Evolutionary conservation across 2,888 invertebrate genomes (phyloP), one percentile per base, ranked within the genome.

Genomic region (Lagria hirta): DNA sequence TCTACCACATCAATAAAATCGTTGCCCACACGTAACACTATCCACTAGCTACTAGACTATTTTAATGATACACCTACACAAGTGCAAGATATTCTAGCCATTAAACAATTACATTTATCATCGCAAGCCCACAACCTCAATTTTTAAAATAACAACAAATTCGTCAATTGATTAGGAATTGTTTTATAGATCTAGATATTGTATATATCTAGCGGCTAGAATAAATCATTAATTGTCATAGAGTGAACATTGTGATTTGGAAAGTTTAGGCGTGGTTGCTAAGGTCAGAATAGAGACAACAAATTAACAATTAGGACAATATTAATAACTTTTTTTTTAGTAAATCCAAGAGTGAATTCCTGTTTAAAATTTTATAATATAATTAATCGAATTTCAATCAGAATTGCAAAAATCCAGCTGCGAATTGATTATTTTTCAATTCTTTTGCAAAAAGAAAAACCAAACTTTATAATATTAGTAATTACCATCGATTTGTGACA

Each of bases 191-290:
- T 22, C 13, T 17, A n/a, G 28, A 17, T 20, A 17, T 20, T 15
- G 30, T n/a, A n/a, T n/a, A n/a, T n/a, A n/a, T n/a, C n/a, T 18
- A 8, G 29, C 24, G 28, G 29, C 35, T 46, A 58, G 56, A 58
- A 57, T 57, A 57, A 51, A 57, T 57, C 56, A 59, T 57, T 57
- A 59, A 59, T 59, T 59, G 57, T 59, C 52, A 47, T 51, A n/a
- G n/a, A n/a, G n/a, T n/a, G n/a, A n/a, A n/a, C n/a, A 44, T 49
- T 46, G 50, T 51, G 55, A 55, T 58, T 59, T 59, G 50, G 56
- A 58, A 59, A 59, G 56, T 56, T 46, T 52, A 36, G 56, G 53
- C 47, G 59, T 44, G 50, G 48, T 40, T 45, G 38, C 38, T 33
- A 40, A 43, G 42, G 42, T 43, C 42, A 18, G 29, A 43, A 35